Percentiles rank a stretch among this genome's conserved stretches.
phyloP scores from a whole-genome alignment of 2,888 invertebrate genomes.

The Aphidius colemani region DNA sequence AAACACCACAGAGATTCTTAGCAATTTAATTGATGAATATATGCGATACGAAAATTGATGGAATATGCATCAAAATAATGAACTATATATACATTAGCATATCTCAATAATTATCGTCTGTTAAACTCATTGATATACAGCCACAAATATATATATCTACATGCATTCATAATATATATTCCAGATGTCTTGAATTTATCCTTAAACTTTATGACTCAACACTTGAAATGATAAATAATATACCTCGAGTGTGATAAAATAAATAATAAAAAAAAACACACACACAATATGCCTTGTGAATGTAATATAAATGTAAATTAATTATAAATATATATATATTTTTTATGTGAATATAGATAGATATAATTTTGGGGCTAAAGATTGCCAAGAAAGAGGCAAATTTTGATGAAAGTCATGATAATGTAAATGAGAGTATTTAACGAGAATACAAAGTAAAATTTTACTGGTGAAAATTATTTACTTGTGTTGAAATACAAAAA shows the following conservation, averaged over 20 bases:
- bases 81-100: too few species aligned
- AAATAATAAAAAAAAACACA: background rate
- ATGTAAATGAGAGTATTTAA: background rate
- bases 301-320: background rate
- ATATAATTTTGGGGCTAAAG: background rate
- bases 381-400: background rate
- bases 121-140: background rate
- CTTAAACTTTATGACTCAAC: too few species aligned
- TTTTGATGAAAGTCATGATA: conserved; percentile 13
- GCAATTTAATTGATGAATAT: conserved; percentile 40
- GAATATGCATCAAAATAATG: too few species aligned
- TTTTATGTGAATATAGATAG: background rate
- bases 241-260: background rate
- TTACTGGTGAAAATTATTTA: background rate
- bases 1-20: conserved; percentile 40
- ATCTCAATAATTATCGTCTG: background rate
- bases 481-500: too few species aligned
- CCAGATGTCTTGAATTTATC: too few species aligned
- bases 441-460: conserved; percentile 20
- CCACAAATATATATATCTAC: background rate
- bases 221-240: too few species aligned
- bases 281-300: too few species aligned
- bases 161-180: background rate
- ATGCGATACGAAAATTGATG: too few species aligned
- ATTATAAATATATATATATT: background rate